These are phyloP conservation scores for Sebastiscus albofasciatus DNA, from an alignment of 2,797 vertebrate genomes.

Conservation along the genomic window DNA sequence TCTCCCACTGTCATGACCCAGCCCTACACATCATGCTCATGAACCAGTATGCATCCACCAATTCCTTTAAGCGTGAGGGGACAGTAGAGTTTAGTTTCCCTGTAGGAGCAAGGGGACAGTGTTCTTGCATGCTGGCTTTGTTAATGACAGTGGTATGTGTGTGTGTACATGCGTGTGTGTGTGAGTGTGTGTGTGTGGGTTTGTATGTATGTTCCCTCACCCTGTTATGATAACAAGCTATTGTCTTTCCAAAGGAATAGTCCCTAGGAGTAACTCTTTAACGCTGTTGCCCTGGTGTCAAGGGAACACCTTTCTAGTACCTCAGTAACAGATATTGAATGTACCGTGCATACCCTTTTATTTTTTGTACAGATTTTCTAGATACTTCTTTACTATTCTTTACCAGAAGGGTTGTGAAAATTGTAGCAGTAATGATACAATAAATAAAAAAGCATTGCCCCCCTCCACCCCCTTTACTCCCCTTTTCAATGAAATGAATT, in stretches of 20 bases:
- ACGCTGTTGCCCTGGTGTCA: conserved; percentile 81
- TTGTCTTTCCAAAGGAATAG: conserved; percentile 81
- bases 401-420: conserved; percentile 75
- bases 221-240: conserved; percentile 70
- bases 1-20: conserved; percentile 46
- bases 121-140: conserved; percentile 71
- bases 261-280: conserved; percentile 81
- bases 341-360: conserved; percentile 85
- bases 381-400: conserved; percentile 79
- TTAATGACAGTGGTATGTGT: conserved; percentile 59
- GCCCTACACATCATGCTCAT: conserved; percentile 42
- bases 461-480: not conserved
- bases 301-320: conserved; percentile 87
- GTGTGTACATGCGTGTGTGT: not conserved
- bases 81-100: conserved; percentile 58
- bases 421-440: conserved; percentile 75
- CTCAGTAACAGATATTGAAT: conserved; percentile 93
- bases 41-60: conserved; percentile 55
- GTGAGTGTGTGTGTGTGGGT: not conserved
- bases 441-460: conserved; percentile 31
- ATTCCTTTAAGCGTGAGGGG: conserved; percentile 61
- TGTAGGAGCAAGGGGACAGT: conserved; percentile 47
- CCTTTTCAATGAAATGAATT: conserved; percentile 43
- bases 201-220: conserved; percentile 44
- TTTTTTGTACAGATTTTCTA: conserved; percentile 87